phyloP scores from a whole-genome alignment of 2,888 invertebrate species.

The Sphecodes monilicornis region DNA sequence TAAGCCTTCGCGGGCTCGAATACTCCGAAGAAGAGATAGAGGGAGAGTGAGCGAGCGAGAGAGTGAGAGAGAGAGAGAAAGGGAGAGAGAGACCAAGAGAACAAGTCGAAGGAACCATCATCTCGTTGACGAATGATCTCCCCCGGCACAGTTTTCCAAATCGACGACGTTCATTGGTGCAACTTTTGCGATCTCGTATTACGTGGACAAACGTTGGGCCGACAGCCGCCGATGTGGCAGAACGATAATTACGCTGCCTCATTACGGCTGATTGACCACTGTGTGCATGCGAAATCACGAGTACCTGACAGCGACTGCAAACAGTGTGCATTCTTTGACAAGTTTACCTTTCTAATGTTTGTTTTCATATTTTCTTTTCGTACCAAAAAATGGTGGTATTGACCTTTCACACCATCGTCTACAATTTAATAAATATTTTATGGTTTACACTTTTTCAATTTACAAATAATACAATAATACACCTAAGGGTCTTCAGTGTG shows the following conservation, averaged over 20 bases:
- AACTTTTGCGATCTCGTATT: not conserved
- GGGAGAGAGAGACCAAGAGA: not conserved
- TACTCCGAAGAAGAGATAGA: constrained; percentile 38
- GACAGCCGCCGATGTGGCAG: not conserved
- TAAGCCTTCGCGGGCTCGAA: constrained; percentile 64
- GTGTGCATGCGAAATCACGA: not conserved
- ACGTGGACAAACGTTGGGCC: not conserved
- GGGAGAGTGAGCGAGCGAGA: not conserved
- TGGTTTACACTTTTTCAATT: no score
- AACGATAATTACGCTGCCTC: not conserved
- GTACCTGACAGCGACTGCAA: not conserved
- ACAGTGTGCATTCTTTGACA: not conserved
- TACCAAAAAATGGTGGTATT: not conserved
- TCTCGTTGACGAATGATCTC: not conserved
- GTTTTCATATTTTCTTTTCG: not conserved
- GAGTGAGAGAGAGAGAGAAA: constrained; percentile 19
- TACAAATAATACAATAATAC: no score
- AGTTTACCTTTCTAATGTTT: not conserved
- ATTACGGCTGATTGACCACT: not conserved
- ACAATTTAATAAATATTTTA: constrained; percentile 8
- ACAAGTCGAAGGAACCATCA: not conserved
- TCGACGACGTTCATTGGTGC: not conserved
- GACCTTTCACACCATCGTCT: no score
- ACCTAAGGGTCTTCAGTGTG: no score
- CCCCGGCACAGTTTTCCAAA: not conserved